Conservation (phyloP, 2,888 invertebrate species). For the Agrotis clavis region DNA sequence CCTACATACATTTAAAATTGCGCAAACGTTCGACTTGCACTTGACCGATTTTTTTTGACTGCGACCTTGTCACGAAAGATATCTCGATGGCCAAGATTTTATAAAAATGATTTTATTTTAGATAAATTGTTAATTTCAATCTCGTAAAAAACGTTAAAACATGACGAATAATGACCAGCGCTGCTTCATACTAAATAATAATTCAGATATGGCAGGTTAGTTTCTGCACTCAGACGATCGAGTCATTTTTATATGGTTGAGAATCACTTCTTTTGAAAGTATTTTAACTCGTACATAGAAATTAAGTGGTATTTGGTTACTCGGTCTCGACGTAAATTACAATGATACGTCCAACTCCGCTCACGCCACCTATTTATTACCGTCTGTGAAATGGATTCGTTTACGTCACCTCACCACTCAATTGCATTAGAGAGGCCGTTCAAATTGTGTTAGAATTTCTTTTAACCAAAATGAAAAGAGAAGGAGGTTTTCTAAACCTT, state of each 20-base stretch:
- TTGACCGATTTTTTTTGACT: constrained; percentile 40
- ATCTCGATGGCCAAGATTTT: constrained; percentile 63
- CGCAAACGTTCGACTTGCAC: constrained; percentile 38
- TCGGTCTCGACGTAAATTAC: constrained; percentile 45
- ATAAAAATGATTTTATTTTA: constrained; percentile 62
- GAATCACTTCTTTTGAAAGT: constrained; percentile 47
- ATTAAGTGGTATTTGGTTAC: constrained; percentile 35
- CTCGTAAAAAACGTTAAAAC: constrained; percentile 18
- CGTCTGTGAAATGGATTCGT: constrained; percentile 73
- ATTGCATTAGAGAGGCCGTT: constrained; percentile 81
- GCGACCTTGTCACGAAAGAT: constrained; percentile 40
- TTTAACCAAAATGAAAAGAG: constrained; percentile 31
- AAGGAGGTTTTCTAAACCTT: not conserved
- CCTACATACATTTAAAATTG: too few relatives aligned
- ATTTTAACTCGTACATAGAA: constrained; percentile 37
- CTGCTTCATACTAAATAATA: constrained; percentile 28
- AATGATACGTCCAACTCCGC: constrained; percentile 38
- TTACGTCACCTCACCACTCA: constrained; percentile 78
- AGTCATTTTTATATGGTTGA: constrained; percentile 23
- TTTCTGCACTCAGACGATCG: constrained; percentile 21
- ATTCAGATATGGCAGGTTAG: constrained; percentile 52
- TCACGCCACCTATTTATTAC: constrained; percentile 56
- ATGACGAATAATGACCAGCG: constrained; percentile 50
- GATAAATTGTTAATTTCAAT: constrained; percentile 48
- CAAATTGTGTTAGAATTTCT: constrained; percentile 70